Conservation (phyloP, 2,797 vertebrate genomes). For the Chromis chromis region DNA sequence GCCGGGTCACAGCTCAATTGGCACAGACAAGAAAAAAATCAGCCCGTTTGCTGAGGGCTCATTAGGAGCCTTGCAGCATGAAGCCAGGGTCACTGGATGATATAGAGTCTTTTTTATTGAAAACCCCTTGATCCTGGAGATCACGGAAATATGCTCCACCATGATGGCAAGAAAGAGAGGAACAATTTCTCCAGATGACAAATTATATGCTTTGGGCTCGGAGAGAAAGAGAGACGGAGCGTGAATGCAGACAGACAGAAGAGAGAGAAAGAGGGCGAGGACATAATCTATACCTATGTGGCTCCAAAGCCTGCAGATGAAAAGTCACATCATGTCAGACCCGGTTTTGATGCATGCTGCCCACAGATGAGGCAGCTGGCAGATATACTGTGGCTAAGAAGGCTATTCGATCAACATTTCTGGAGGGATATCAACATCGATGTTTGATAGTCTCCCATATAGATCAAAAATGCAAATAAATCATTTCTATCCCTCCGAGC, state of each 20-base stretch:
- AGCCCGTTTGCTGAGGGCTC: slow-evolving; percentile 67
- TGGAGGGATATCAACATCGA: slow-evolving; percentile 50
- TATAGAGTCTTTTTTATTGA: slow-evolving; percentile 63
- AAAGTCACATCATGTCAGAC: slow-evolving; percentile 69
- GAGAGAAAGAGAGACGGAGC: slow-evolving; percentile 40
- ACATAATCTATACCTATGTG: slow-evolving; percentile 68
- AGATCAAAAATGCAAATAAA: slow-evolving; percentile 62
- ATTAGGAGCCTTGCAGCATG: slow-evolving; percentile 71
- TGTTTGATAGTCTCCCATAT: slow-evolving; percentile 54
- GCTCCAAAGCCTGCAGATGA: slow-evolving; percentile 69
- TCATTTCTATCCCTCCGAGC: slow-evolving; percentile 47
- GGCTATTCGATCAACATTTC: slow-evolving; percentile 63
- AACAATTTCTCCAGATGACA: slow-evolving; percentile 72
- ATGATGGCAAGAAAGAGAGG: slow-evolving; percentile 51
- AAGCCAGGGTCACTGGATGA: slow-evolving; percentile 65
- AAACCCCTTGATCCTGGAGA: slow-evolving; percentile 74
- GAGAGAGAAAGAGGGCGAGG: slow-evolving; percentile 46
- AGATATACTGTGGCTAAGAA: slow-evolving; percentile 68
- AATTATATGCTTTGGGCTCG: slow-evolving; percentile 58
- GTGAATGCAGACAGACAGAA: slow-evolving; percentile 36
- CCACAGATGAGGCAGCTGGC: slow-evolving; percentile 65
- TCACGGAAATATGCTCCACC: slow-evolving; percentile 64
- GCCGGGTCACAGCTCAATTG: slow-evolving; percentile 77
- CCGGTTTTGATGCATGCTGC: slow-evolving; percentile 71
- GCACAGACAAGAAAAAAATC: slow-evolving; percentile 62